phyloP scores from a whole-genome alignment of 2,797 vertebrate genomes.

The Amniataba percoides region DNA sequence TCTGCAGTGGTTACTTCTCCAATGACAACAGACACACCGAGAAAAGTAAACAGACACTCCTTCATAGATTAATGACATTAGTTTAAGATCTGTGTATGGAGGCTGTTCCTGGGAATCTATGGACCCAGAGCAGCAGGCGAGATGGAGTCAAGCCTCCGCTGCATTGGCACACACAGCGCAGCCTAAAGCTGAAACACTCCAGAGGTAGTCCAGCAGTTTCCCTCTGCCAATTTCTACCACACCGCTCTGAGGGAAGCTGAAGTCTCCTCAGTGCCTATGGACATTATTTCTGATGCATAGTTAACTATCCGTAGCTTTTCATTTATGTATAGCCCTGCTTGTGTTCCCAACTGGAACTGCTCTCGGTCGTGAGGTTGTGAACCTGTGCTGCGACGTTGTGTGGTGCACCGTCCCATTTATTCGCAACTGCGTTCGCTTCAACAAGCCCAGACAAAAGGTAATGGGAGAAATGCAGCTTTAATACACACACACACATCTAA shows the following conservation, averaged over 20 bases:
- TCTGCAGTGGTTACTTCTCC: constrained; percentile 14
- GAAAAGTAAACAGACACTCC: constrained; percentile 43
- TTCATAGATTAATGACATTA: constrained; percentile 60
- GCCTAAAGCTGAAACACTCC: constrained; percentile 57
- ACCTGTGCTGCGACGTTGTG: constrained; percentile 32
- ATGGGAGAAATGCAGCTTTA: constrained; percentile 30
- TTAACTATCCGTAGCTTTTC: constrained; percentile 60
- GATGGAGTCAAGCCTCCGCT: constrained; percentile 50
- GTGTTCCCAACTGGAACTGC: constrained; percentile 36
- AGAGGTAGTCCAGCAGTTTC: constrained; percentile 58
- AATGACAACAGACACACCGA: constrained; percentile 18
- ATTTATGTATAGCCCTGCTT: constrained; percentile 41
- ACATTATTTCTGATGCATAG: constrained; percentile 63
- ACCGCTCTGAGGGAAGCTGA: constrained; percentile 42
- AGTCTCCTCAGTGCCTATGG: constrained; percentile 57
- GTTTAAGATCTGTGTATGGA: constrained; percentile 40
- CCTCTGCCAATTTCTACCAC: constrained; percentile 67
- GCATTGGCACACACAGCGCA: constrained; percentile 50
- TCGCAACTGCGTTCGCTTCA: constrained; percentile 16
- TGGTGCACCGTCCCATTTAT: background rate
- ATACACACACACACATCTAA: constrained; percentile 21
- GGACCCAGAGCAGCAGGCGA: constrained; percentile 53
- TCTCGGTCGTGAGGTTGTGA: constrained; percentile 39
- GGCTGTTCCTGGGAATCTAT: constrained; percentile 39
- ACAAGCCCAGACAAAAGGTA: constrained; percentile 1